Evolutionary conservation across 2,113 vertebrate genomes (phyloP).

Genomic region (Bos indicus): DNA sequence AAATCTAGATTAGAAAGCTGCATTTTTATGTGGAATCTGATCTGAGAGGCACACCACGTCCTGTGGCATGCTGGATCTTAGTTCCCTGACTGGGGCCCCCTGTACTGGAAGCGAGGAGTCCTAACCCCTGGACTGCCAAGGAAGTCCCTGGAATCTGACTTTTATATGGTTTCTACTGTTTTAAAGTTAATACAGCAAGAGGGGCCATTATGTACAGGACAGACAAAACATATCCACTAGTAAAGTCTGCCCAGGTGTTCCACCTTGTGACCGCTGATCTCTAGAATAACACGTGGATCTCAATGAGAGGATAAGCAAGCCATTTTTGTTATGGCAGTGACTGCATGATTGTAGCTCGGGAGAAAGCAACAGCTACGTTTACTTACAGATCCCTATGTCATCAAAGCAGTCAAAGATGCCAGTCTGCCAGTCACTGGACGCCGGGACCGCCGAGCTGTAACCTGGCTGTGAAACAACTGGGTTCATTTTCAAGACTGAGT

Average conservation of each 20-base stretch:
- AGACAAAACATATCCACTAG: background rate
- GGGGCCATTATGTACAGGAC: background rate
- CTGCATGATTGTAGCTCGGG: background rate
- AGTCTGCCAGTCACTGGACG: slow-evolving; percentile 77
- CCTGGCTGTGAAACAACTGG: slow-evolving; percentile 31
- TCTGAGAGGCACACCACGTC: background rate
- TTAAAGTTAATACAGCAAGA: background rate
- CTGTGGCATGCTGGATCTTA: background rate
- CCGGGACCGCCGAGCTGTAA: background rate
- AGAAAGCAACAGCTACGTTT: background rate
- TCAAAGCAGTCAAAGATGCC: slow-evolving; percentile 59
- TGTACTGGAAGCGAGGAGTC: background rate
- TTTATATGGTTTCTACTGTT: background rate
- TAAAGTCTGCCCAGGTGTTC: background rate
- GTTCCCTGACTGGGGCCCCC: background rate
- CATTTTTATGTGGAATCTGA: background rate
- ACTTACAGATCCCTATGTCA: slow-evolving; percentile 78
- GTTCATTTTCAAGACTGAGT: slow-evolving; percentile 10
- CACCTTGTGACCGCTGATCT: background rate
- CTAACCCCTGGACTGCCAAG: background rate
- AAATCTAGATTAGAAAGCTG: background rate
- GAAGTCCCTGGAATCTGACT: background rate
- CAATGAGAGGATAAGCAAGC: background rate
- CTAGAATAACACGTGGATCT: background rate
- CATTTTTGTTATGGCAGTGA: background rate